A percentile compares a stretch with the other conserved stretches of the same genome.
Conservation (phyloP, 2,113 vertebrate species). For the mouse (Mus musculus) region GRCm39 chr8:88606001-88606500, state of each 20-base stretch:
- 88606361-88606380: not conserved
- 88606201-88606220: not conserved
- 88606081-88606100: not conserved
- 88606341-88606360: constrained; percentile 36
- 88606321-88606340: constrained; percentile 49
- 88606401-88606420: constrained; percentile 50
- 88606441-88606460: not conserved
- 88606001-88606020: accelerated
- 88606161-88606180: not conserved
- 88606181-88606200: not conserved
- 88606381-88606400: constrained; percentile 36
- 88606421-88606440: constrained; percentile 68
- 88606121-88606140: not conserved
- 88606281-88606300: not conserved
- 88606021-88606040: not conserved
- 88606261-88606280: not conserved
- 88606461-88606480: constrained; percentile 73
- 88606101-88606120: not conserved
- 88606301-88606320: not conserved
- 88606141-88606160: too few species aligned
- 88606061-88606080: not conserved
- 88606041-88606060: accelerated
- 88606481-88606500: constrained; percentile 65
- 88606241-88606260: too few species aligned
- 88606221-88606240: too few species aligned